phyloP scores from a whole-genome alignment of 2,797 vertebrate species.

The Picus viridis region DNA sequence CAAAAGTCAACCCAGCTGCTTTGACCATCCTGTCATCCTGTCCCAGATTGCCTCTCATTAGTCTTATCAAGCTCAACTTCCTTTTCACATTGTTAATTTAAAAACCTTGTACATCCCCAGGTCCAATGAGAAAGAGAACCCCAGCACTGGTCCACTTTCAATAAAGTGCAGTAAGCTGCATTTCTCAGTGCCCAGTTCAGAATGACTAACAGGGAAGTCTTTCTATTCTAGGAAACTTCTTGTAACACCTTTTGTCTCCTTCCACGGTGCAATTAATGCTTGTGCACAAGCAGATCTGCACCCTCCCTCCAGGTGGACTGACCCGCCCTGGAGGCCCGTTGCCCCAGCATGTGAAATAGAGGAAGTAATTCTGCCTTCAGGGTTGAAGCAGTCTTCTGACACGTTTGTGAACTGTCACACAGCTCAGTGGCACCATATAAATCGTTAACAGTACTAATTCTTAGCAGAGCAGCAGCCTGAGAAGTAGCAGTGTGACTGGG shows the following conservation, averaged over 20 bases:
- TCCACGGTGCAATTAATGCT: background rate
- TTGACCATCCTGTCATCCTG: background rate
- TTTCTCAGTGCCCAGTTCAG: background rate
- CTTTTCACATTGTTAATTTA: background rate
- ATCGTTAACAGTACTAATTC: background rate
- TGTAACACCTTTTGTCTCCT: background rate
- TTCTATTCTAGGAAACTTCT: background rate
- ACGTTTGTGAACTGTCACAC: background rate
- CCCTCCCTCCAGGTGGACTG: background rate
- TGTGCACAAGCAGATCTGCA: background rate
- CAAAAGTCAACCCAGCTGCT: background rate
- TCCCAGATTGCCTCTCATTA: background rate
- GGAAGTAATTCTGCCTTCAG: constrained; percentile 19
- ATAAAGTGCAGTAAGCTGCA: background rate
- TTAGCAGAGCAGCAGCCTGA: background rate
- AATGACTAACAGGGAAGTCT: background rate
- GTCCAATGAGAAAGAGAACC: background rate
- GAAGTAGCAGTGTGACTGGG: background rate
- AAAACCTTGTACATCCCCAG: background rate
- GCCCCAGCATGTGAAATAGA: background rate
- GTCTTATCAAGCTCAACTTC: background rate
- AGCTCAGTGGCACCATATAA: constrained; percentile 35
- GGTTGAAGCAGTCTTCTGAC: background rate
- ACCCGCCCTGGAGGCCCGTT: background rate
- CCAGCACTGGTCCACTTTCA: background rate